phyloP scores from a whole-genome alignment of 2,888 invertebrate species.

The Tinea trinotella region DNA sequence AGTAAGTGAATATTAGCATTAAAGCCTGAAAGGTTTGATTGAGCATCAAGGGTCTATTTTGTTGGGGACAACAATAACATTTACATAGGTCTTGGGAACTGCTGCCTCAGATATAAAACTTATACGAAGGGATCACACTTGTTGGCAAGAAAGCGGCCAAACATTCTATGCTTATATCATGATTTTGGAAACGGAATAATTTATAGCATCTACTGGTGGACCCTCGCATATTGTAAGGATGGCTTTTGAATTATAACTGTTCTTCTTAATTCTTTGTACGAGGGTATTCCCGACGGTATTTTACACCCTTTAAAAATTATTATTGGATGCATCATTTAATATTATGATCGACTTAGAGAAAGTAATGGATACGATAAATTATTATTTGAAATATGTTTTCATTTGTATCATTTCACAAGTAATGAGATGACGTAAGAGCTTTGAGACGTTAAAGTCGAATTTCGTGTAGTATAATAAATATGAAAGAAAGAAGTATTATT shows the following conservation, averaged over 20 bases:
- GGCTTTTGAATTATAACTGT: neutral
- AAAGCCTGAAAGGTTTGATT: slow-evolving; percentile 8
- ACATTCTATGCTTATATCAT: neutral
- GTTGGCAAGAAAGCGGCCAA: neutral
- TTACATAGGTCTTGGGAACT: slow-evolving; percentile 43
- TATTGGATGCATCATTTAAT: too few relatives aligned
- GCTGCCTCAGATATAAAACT: slow-evolving; percentile 37
- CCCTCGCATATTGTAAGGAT: neutral
- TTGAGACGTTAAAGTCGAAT: too few relatives aligned
- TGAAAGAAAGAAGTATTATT: neutral
- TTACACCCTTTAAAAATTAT: too few relatives aligned
- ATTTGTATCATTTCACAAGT: too few relatives aligned
- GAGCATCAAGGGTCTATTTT: slow-evolving; percentile 25
- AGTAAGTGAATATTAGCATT: slow-evolving; percentile 17
- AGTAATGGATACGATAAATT: too few relatives aligned
- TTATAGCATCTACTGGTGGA: neutral
- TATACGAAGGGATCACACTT: slow-evolving; percentile 24
- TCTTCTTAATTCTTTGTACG: neutral
- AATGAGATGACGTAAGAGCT: too few relatives aligned
- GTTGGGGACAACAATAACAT: slow-evolving; percentile 44
- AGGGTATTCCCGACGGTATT: neutral
- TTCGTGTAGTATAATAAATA: neutral
- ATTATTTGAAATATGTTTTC: too few relatives aligned
- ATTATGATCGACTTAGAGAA: too few relatives aligned
- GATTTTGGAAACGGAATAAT: neutral